Percentiles rank a stretch among this genome's conserved stretches.
phyloP scores from a whole-genome alignment of 2,113 vertebrate genomes.

The Pyrgilauda ruficollis region DNA sequence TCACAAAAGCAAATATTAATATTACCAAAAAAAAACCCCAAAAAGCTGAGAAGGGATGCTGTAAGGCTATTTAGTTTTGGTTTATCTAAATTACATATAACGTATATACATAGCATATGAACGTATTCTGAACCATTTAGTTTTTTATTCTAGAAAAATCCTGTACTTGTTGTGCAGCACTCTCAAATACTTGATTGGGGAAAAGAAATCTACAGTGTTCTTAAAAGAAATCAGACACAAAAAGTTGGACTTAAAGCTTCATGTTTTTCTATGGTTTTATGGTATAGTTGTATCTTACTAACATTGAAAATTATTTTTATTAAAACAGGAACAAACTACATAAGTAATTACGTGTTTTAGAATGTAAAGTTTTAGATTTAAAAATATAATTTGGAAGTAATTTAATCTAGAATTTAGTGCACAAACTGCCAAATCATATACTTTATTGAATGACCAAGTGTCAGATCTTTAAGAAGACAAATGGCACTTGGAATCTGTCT shows the following conservation, averaged over 20 bases:
- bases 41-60: background rate
- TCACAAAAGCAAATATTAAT: background rate
- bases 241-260: background rate
- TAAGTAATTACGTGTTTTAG: background rate
- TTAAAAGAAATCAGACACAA: background rate
- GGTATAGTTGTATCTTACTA: background rate
- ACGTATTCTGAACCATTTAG: background rate
- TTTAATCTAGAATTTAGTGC: background rate
- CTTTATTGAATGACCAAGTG: background rate
- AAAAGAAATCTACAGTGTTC: background rate
- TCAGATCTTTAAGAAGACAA: background rate
- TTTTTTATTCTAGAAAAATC: background rate
- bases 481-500: background rate
- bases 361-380: background rate
- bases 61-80: background rate
- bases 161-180: background rate
- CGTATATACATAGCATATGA: background rate
- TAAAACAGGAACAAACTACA: background rate
- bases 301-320: background rate
- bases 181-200: background rate
- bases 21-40: background rate
- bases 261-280: background rate
- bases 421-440: background rate
- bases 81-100: background rate
- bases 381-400: background rate